A percentile compares a stretch with the other conserved stretches of the same genome.
Evolutionary conservation across 2,888 invertebrate species (phyloP).

Genomic region (Phytoseiulus persimilis): DNA sequence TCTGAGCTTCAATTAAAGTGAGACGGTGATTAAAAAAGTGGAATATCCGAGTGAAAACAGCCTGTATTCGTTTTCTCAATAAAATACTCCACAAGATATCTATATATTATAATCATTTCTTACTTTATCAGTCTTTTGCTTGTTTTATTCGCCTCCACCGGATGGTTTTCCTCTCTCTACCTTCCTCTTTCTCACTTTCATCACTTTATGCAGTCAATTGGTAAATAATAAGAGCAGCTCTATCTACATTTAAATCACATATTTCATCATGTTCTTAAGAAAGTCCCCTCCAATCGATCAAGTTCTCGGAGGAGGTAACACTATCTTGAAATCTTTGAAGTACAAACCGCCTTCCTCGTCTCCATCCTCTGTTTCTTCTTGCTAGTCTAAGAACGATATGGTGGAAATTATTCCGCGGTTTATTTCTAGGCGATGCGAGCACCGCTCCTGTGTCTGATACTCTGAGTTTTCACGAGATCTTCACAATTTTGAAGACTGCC

Average conservation of each 20-base stretch:
- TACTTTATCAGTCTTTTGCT: no score
- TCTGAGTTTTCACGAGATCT: neutral
- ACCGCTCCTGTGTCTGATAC: no score
- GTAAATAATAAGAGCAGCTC: neutral
- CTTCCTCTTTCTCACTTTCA: neutral
- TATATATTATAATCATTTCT: neutral
- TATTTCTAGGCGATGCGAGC: no score
- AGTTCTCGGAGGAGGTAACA: neutral
- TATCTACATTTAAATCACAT: neutral
- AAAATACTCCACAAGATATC: neutral
- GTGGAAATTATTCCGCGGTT: no score
- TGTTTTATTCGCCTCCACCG: no score
- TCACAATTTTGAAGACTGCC: neutral
- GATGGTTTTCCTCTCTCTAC: neutral
- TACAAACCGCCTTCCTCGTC: no score
- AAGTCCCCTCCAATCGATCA: neutral
- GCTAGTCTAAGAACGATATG: no score
- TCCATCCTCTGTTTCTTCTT: no score
- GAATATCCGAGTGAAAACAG: neutral
- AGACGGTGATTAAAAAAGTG: no score
- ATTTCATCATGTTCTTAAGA: neutral
- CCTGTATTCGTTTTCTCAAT: neutral
- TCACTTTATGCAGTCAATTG: neutral
- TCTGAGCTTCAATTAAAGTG: no score
- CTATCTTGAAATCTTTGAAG: neutral